Percentiles rank a stretch among this genome's conserved stretches.
These are phyloP conservation scores for Rhinopomastus cyanomelas DNA, from an alignment of 2,113 vertebrate species.

Conservation along the genomic window DNA sequence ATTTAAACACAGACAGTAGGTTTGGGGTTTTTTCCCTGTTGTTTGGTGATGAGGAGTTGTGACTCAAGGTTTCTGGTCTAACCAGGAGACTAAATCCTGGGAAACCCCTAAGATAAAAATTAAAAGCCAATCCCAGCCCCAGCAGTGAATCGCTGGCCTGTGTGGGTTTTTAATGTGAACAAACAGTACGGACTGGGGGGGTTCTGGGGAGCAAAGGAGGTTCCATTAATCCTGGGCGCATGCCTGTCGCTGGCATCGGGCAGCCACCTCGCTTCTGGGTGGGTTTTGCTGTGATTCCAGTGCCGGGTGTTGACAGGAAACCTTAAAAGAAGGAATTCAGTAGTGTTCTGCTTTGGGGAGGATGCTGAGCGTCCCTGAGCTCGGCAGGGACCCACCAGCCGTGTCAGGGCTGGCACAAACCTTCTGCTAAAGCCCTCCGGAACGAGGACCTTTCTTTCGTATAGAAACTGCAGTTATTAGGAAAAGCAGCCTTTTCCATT, in stretches of 20 bases:
- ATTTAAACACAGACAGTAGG: neutral
- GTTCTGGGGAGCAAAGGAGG: rapidly evolving
- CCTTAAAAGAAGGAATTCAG: neutral
- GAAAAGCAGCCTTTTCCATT: neutral
- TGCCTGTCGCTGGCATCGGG: neutral
- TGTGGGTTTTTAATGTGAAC: too few relatives aligned
- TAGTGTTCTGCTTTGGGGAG: neutral
- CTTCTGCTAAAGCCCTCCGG: neutral
- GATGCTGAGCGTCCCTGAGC: neutral
- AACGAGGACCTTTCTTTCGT: neutral
- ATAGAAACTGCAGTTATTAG: neutral
- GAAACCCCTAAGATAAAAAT: neutral
- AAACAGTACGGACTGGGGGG: neutral
- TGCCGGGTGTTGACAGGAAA: rapidly evolving
- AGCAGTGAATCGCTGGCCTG: neutral
- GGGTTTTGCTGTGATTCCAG: rapidly evolving
- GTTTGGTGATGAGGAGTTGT: neutral
- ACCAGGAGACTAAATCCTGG: neutral
- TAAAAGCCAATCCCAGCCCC: neutral
- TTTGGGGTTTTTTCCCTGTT: rapidly evolving
- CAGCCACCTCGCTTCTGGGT: neutral
- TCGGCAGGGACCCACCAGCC: neutral
- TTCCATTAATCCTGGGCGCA: neutral
- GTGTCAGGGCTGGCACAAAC: neutral
- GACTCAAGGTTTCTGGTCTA: rapidly evolving